phyloP scores from a whole-genome alignment of 2,797 vertebrate species.

The Kryptolebias ocellatus region DNA sequence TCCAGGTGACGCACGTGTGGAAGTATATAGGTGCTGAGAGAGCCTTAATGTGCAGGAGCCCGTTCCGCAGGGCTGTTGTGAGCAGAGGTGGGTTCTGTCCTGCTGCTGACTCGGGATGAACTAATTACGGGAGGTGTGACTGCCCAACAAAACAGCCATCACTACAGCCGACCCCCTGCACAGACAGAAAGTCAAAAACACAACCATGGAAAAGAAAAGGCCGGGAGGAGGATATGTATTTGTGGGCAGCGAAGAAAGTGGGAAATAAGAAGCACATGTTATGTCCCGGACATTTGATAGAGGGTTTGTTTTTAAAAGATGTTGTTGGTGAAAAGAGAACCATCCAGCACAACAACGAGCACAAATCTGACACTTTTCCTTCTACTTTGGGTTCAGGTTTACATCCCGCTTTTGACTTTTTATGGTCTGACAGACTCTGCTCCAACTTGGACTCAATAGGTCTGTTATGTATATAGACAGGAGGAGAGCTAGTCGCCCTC shows the following conservation, averaged over 20 bases:
- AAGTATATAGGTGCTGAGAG: slow-evolving; percentile 51
- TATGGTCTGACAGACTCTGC: not conserved
- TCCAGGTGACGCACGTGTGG: slow-evolving; percentile 58
- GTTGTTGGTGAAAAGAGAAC: too few relatives aligned
- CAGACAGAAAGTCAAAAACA: slow-evolving; percentile 41
- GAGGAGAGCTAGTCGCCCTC: slow-evolving; percentile 49
- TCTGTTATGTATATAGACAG: slow-evolving; percentile 35
- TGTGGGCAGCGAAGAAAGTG: slow-evolving; percentile 5
- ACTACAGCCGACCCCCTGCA: slow-evolving; percentile 64
- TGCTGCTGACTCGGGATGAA: slow-evolving; percentile 72
- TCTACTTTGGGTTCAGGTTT: not conserved
- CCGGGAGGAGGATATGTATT: slow-evolving; percentile 9
- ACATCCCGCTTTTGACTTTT: slow-evolving; percentile 25
- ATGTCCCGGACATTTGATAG: too few relatives aligned
- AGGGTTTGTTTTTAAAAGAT: too few relatives aligned
- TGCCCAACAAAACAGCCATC: slow-evolving; percentile 73
- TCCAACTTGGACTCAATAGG: slow-evolving; percentile 6
- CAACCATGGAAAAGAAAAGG: not conserved
- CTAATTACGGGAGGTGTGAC: slow-evolving; percentile 83
- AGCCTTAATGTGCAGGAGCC: slow-evolving; percentile 59
- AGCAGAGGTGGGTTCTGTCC: slow-evolving; percentile 51
- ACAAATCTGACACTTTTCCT: too few relatives aligned
- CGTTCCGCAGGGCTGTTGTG: slow-evolving; percentile 43
- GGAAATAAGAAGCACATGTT: slow-evolving; percentile 3
- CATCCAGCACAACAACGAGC: too few relatives aligned